These are phyloP conservation scores for Plutomurus gul DNA, from an alignment of 1,140 invertebrate species.

Conservation along the genomic window DNA sequence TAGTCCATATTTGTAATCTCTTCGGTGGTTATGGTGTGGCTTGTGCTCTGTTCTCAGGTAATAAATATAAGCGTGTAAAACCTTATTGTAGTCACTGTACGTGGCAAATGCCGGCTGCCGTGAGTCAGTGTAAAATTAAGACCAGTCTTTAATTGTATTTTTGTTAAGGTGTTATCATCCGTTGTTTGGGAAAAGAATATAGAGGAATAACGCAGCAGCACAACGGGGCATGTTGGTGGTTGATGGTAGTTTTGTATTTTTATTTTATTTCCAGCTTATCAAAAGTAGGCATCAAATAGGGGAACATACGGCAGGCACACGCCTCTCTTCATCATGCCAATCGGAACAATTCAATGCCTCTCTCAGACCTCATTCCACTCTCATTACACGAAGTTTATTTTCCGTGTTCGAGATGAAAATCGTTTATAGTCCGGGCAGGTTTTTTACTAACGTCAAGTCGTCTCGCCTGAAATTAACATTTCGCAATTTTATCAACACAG, in stretches of 20 bases:
- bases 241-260: constrained; percentile 21
- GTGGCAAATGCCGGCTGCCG: not conserved
- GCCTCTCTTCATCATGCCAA: constrained; percentile 24
- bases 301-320: constrained; percentile 40
- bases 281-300: constrained; percentile 4
- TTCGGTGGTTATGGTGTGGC: not conserved
- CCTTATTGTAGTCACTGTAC: not conserved
- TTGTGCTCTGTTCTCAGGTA: no score
- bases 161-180: constrained; percentile 6
- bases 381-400: constrained; percentile 30
- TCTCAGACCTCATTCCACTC: constrained; percentile 32
- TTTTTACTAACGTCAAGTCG: constrained; percentile 1
- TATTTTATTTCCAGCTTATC: constrained; percentile 7
- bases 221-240: not conserved
- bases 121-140: constrained; percentile 27
- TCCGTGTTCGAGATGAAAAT: constrained; percentile 19
- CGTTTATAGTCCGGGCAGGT: constrained; percentile 18
- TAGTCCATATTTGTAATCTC: not conserved
- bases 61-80: no score
- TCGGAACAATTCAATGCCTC: constrained; percentile 29
- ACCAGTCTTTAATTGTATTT: constrained; percentile 7
- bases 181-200: constrained; percentile 9
- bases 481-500: not conserved
- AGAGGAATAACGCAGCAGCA: constrained; percentile 14
- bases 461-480: constrained; percentile 15